Base-by-base conservation (phyloP, 2,888 invertebrate genomes). In the Eueremaeus valkanovi region DNA sequence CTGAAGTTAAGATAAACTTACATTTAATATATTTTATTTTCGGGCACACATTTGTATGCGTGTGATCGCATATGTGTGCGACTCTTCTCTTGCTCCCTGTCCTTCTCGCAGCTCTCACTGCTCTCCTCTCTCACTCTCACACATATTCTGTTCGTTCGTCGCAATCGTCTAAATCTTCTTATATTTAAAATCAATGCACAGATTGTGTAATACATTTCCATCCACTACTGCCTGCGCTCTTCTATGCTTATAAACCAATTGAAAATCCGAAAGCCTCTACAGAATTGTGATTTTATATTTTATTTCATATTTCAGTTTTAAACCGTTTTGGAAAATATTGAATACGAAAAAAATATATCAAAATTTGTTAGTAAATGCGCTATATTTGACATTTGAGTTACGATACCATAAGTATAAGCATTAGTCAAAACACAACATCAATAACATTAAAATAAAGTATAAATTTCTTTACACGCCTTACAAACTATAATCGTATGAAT, bases 11-110 rank as follows among this genome's bases (percentile, higher is more conserved):
- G 36, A 66, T 36, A 21, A 36, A 31, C 66, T 33, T 36, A 36
- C 33, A 40, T 21, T 66, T 61, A 31, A 61, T 61, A 61, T 36
- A 66, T 66, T 66, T 66, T 66, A 66, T 66, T 66, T 66, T 16
- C 18, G 21, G 1, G 33, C 66, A n/a, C n/a, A 66, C 66, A 66
- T 66, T 66, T 66, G 66, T 66, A 66, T 66, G 33, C 66, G 66
- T 66, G 66, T 36, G 3, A 21, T 66, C 21, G 66, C 66, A 66
- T 66, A 66, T 66, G 66, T 40, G 36, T 66, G 16, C 40, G 61
- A 29, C 61, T 31, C 61, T 33, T 66, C 66, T 9, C n/a, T 36
- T 36, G 36, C 36, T 66, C n/a, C 40, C 66, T 33, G 40, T 66
- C 40, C 66, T 61, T n/a, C n/a, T n/a, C n/a, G n/a, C n/a, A n/a